These are phyloP conservation scores for Tyrophagus putrescentiae DNA, from an alignment of 1,140 invertebrate species.

Conservation along the genomic window DNA sequence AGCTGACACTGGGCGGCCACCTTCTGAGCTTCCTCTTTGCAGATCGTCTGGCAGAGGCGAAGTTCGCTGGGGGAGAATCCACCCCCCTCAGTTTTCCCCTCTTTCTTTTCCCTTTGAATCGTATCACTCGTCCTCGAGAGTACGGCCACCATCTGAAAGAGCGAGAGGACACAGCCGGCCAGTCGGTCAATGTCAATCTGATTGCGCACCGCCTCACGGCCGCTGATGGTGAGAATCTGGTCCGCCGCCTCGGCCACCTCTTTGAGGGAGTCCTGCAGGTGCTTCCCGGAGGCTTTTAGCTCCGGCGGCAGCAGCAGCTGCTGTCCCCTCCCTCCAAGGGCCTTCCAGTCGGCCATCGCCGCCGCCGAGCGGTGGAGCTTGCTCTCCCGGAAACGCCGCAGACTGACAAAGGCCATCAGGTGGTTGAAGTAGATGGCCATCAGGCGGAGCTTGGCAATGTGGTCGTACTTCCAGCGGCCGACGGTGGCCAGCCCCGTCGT, in stretches of 20 bases:
- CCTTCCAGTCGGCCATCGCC: background rate
- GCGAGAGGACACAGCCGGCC: background rate
- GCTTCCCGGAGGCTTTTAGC: background rate
- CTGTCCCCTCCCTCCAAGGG: too few relatives aligned
- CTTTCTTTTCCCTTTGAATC: background rate
- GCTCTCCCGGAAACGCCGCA: background rate
- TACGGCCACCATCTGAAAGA: constrained; percentile 7
- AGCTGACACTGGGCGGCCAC: background rate
- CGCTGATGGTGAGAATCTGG: background rate
- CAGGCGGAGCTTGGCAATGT: background rate
- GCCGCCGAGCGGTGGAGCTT: background rate
- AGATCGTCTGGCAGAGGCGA: background rate
- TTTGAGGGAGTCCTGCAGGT: background rate
- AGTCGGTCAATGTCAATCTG: constrained; percentile 11
- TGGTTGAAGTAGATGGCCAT: background rate
- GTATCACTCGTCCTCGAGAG: background rate
- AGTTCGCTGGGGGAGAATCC: background rate
- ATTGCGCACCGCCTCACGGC: background rate
- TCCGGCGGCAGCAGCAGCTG: background rate
- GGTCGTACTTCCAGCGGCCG: constrained; percentile 6
- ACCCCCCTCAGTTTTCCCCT: too few relatives aligned
- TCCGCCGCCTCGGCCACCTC: background rate
- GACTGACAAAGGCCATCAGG: background rate
- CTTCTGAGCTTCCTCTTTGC: background rate
- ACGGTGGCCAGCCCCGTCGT: constrained; percentile 1